phyloP scores from a whole-genome alignment of 2,113 vertebrate genomes.

The Thryonomys swinderianus region DNA sequence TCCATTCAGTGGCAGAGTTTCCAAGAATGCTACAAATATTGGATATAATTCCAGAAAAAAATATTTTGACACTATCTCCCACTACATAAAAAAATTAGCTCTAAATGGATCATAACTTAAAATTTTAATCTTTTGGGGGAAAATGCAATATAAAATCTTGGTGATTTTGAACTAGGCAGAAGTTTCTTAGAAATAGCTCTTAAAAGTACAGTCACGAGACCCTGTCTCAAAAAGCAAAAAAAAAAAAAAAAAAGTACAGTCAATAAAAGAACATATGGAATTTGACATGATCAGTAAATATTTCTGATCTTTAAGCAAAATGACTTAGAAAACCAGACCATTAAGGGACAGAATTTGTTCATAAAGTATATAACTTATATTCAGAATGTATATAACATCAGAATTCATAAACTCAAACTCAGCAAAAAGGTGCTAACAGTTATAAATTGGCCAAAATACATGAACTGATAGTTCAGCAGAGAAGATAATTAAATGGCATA shows the following conservation, averaged over 20 bases:
- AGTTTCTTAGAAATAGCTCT: background rate
- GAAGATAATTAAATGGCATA: background rate
- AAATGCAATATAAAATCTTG: background rate
- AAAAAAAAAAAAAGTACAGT: background rate
- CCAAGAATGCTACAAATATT: background rate
- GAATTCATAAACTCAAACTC: background rate
- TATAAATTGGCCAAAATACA: constrained; percentile 15
- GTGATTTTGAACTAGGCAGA: background rate
- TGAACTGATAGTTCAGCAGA: background rate
- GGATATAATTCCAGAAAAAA: background rate
- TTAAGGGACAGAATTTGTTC: background rate
- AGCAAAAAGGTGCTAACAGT: background rate
- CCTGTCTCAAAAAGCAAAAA: too few species aligned
- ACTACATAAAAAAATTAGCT: background rate
- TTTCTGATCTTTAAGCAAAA: background rate
- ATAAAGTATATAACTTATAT: background rate
- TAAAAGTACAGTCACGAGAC: background rate
- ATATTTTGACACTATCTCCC: background rate
- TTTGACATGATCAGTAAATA: background rate
- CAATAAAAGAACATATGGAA: background rate
- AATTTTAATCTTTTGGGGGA: background rate
- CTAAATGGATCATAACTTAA: background rate
- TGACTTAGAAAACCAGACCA: background rate
- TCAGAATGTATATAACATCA: background rate
- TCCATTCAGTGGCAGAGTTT: background rate